A percentile compares a stretch with the other conserved stretches of the same genome.
Conservation (phyloP, 2,113 vertebrate genomes). For the Pachypanchax playfairii region DNA sequence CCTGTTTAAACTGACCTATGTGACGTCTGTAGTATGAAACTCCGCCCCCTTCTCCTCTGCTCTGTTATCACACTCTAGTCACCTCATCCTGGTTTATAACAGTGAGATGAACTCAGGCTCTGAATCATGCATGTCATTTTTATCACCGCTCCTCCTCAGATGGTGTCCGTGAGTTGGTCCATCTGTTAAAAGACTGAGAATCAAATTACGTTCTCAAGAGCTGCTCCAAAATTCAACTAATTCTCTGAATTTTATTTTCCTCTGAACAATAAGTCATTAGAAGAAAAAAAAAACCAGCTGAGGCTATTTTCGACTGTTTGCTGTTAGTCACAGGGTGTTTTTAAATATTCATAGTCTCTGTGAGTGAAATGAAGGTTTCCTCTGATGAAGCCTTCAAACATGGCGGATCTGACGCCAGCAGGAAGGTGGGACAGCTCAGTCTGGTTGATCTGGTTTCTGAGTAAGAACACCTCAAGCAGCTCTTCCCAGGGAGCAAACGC, state of each 20-base stretch:
- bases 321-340: slow-evolving; percentile 4
- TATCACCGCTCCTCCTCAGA: slow-evolving; percentile 32
- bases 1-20: too few relatives aligned
- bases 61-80: slow-evolving; percentile 35
- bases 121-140: slow-evolving; percentile 65
- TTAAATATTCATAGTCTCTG: slow-evolving; percentile 9
- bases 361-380: slow-evolving; percentile 13
- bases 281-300: slow-evolving; percentile 13
- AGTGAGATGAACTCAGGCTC: slow-evolving; percentile 33
- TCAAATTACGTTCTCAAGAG: slow-evolving; percentile 47
- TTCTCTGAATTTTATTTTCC: slow-evolving; percentile 17
- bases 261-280: slow-evolving; percentile 11
- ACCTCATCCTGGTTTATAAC: slow-evolving; percentile 56
- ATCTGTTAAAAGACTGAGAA: slow-evolving; percentile 33
- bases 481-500: slow-evolving; percentile 20
- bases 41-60: neutral
- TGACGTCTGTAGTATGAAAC: neutral
- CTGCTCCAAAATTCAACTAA: slow-evolving; percentile 30
- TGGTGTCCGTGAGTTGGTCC: slow-evolving; percentile 23
- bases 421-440: slow-evolving; percentile 2
- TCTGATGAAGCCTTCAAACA: slow-evolving; percentile 11
- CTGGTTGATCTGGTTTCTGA: slow-evolving; percentile 25
- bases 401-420: slow-evolving; percentile 21
- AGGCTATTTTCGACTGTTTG: slow-evolving; percentile 10
- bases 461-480: neutral